Conservation (phyloP, 2,113 vertebrate genomes). For the Salvelinus namaycush region DNA sequence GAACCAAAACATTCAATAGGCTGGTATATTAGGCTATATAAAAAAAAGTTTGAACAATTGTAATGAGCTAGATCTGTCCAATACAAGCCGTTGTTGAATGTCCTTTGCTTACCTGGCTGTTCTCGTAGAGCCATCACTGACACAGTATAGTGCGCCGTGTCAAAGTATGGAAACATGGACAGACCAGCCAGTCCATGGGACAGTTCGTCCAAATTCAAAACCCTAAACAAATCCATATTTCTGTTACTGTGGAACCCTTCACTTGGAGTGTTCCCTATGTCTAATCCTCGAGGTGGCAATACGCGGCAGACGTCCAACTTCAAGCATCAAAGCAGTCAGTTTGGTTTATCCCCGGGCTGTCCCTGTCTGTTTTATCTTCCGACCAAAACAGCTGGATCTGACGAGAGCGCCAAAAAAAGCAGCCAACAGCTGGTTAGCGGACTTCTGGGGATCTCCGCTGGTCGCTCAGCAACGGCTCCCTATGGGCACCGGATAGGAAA, state of each 20-base stretch:
- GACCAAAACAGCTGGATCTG: constrained; percentile 21
- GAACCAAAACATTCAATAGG: too few species aligned
- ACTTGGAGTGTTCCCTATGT: background rate
- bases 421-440: constrained; percentile 20
- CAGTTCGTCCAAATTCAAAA: constrained; percentile 69
- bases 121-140: constrained; percentile 86
- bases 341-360: constrained; percentile 13
- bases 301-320: constrained; percentile 43
- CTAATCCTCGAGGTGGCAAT: constrained; percentile 6
- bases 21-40: too few species aligned
- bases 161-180: constrained; percentile 93
- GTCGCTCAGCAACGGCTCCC: constrained; percentile 45
- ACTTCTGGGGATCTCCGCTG: background rate
- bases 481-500: constrained; percentile 17
- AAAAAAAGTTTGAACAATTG: too few species aligned
- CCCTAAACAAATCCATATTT: constrained; percentile 64
- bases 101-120: constrained; percentile 82
- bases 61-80: too few species aligned
- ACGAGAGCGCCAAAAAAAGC: background rate
- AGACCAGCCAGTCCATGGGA: constrained; percentile 80
- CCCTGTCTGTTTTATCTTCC: background rate
- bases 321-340: constrained; percentile 49
- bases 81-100: too few species aligned
- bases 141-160: constrained; percentile 88
- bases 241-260: background rate